These are phyloP conservation scores for Enteromius fasciolatus DNA, from an alignment of 2,797 vertebrate genomes.

Conservation along the genomic window DNA sequence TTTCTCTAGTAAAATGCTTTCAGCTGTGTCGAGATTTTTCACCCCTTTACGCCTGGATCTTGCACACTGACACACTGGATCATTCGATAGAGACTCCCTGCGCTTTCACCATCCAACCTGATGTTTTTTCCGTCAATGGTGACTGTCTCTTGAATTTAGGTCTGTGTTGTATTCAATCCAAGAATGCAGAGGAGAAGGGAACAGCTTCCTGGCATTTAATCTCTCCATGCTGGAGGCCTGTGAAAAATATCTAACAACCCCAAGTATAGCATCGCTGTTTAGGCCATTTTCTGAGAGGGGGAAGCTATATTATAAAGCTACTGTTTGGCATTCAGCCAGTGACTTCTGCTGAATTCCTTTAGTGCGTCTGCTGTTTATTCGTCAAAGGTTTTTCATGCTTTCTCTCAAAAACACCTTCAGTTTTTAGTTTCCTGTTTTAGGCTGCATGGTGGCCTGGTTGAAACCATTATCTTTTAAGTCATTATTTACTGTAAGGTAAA, in stretches of 20 bases:
- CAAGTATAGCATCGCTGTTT: conserved; percentile 32
- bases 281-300: conserved; percentile 38
- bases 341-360: conserved; percentile 42
- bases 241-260: conserved; percentile 50
- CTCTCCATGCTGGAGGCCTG: conserved; percentile 41
- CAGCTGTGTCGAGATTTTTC: conserved; percentile 54
- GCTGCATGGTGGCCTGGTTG: not conserved
- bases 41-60: conserved; percentile 24
- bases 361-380: conserved; percentile 26
- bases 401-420: conserved; percentile 24
- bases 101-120: conserved; percentile 1
- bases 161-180: conserved; percentile 29
- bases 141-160: conserved; percentile 36
- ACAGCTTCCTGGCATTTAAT: conserved; percentile 41
- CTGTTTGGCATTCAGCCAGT: conserved; percentile 49
- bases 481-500: conserved; percentile 20
- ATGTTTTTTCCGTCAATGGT: conserved; percentile 26
- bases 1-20: conserved; percentile 50
- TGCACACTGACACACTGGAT: conserved; percentile 26
- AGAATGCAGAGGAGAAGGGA: conserved; percentile 48
- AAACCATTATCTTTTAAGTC: conserved; percentile 22
- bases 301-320: conserved; percentile 44
- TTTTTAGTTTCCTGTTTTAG: conserved; percentile 35
- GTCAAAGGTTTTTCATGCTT: conserved; percentile 27
- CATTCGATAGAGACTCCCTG: conserved; percentile 28